These are phyloP conservation scores for Pseudopodoces humilis DNA, from an alignment of 2,113 vertebrate species.

Conservation along the genomic window DNA sequence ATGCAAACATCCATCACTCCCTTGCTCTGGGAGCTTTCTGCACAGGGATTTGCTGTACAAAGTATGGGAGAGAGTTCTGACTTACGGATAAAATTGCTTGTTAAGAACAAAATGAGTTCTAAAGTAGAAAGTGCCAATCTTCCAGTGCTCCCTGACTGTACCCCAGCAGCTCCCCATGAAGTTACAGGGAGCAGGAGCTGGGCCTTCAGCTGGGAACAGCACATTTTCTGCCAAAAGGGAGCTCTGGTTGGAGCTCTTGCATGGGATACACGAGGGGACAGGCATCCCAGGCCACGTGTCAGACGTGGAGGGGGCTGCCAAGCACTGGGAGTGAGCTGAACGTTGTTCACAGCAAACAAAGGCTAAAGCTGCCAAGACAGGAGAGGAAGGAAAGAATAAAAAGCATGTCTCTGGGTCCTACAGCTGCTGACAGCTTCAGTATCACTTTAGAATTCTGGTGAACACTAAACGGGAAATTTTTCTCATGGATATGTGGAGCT, in stretches of 20 bases:
- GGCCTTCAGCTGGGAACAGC: background rate
- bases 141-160: background rate
- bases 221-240: background rate
- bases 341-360: background rate
- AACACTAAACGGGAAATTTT: background rate
- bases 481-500: background rate
- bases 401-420: background rate
- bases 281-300: background rate
- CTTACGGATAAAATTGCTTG: background rate
- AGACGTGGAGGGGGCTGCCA: background rate
- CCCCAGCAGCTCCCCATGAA: background rate
- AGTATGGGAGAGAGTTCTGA: accelerated
- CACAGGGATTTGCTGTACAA: background rate
- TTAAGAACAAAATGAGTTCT: background rate
- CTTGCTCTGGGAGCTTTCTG: background rate
- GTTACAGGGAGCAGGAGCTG: background rate
- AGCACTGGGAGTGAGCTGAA: background rate
- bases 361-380: background rate
- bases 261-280: background rate
- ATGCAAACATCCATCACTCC: background rate
- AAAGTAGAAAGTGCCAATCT: background rate
- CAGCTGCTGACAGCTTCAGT: background rate
- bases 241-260: background rate
- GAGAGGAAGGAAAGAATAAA: background rate
- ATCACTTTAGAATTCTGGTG: background rate